Base-by-base conservation (phyloP, 1,140 invertebrate species). In the Aphis gossypii region DNA sequence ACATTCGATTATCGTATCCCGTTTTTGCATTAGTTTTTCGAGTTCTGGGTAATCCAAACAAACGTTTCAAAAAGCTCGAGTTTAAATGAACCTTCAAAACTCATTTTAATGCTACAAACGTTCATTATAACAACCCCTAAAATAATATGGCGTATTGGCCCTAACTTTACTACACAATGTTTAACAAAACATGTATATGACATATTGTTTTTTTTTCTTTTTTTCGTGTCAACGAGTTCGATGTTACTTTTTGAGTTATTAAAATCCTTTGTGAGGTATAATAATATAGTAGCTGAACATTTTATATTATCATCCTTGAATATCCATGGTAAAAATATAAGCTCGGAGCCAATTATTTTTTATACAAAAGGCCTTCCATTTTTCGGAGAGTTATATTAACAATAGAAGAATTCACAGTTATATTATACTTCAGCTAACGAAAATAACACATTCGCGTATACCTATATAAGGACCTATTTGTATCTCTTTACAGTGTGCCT, bases 201-300 rank as follows among this genome's bases (percentile, higher is more conserved):
- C 41, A 54, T 90, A 54, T 60, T 51, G 25, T 46, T 60, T 92
- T 90, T 89, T 89, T 76, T 90, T 48, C 41, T 89, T 93, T 56
- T 76, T 68, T 91, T 44, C 76, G 4, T 82, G 94, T 94, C 95
- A 94, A 94, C 94, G 93, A 95, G 95, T 95, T 87, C 56, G 60
- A 94, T 83, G 86, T 93, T 56, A 60, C 38, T 94, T 95, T 92
- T 95, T 94, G 94, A 94, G 94, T 90, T 90, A 60, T 76, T 92
- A 82, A 83, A 68, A 35, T 35, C 60, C 44, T 92, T 41, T 76
- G 44, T 92, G 56, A 38, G 56, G 30, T 68, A 20, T 60, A n/a
- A 46, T 30, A 86, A 68, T n/a, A 68, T 44, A 25, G 11, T 30
- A 14, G 83, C 83, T 30, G 25, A 44, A 86, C 23, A 86, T 86